A percentile compares a stretch with the other conserved stretches of the same genome.
Conservation (phyloP, 2,797 vertebrate genomes). For the Antennarius maculatus region DNA sequence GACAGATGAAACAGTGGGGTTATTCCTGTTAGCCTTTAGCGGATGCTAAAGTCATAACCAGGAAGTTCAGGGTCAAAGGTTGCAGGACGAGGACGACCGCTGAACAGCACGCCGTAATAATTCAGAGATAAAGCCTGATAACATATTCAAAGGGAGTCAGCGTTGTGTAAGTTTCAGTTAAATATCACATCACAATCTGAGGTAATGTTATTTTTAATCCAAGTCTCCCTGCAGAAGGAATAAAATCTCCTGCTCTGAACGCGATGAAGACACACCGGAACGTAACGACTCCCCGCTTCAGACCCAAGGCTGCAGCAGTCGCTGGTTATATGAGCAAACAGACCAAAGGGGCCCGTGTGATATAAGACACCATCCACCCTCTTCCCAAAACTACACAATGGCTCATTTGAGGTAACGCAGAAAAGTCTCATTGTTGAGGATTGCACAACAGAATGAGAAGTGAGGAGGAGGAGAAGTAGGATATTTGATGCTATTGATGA, state of each 20-base stretch:
- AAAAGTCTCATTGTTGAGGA: conserved; percentile 44
- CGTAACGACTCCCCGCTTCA: conserved; percentile 14
- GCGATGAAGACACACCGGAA: background rate
- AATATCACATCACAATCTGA: conserved; percentile 23
- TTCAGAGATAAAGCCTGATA: background rate
- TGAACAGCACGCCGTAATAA: conserved; percentile 31
- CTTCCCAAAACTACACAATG: conserved; percentile 30
- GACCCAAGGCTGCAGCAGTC: background rate
- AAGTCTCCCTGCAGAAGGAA: background rate
- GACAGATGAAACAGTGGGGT: no score
- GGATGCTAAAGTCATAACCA: background rate
- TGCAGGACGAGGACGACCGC: no score
- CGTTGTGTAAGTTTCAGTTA: conserved; percentile 39
- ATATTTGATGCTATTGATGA: conserved; percentile 46
- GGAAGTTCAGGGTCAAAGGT: background rate
- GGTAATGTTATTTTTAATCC: conserved; percentile 27
- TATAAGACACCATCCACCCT: conserved; percentile 34
- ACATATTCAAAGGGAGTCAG: conserved; percentile 39
- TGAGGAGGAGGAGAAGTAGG: conserved; percentile 18
- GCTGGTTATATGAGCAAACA: conserved; percentile 49
- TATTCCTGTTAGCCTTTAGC: background rate
- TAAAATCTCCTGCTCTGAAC: conserved; percentile 1
- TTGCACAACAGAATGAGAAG: conserved; percentile 40
- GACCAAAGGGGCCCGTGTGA: conserved; percentile 36
- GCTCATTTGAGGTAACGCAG: conserved; percentile 46